Percentiles rank a stretch among this genome's conserved stretches.
These are phyloP conservation scores for Bovichtus diacanthus DNA, from an alignment of 2,797 vertebrate genomes.

Conservation along the genomic window DNA sequence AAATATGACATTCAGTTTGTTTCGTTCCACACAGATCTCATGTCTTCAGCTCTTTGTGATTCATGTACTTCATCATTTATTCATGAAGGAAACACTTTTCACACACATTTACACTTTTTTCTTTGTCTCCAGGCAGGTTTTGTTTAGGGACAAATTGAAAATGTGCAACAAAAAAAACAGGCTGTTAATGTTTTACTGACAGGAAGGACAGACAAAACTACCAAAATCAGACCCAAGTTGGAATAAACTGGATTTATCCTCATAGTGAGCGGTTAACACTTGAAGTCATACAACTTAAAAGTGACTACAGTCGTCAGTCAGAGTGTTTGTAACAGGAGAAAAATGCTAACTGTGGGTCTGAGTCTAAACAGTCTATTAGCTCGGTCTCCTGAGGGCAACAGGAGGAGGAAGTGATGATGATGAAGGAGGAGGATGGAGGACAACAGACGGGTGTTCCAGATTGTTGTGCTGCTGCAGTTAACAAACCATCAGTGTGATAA, in stretches of 20 bases:
- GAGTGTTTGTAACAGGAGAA: background rate
- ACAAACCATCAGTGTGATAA: slow-evolving; percentile 68
- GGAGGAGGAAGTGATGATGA: slow-evolving; percentile 31
- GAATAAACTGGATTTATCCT: background rate
- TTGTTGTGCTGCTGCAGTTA: slow-evolving; percentile 55
- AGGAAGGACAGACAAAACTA: background rate
- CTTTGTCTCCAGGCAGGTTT: background rate
- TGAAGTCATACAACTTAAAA: background rate
- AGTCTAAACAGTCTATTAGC: slow-evolving; percentile 62
- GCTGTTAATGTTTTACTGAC: background rate
- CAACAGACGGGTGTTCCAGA: slow-evolving; percentile 67
- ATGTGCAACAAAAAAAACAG: background rate
- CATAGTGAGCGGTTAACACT: too few species aligned
- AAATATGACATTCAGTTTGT: too few species aligned
- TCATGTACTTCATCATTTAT: too few species aligned
- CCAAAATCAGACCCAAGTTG: background rate
- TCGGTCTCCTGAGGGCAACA: slow-evolving; percentile 34
- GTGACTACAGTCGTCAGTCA: background rate
- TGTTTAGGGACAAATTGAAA: background rate
- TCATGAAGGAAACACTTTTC: too few species aligned
- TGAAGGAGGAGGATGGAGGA: slow-evolving; percentile 14
- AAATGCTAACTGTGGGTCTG: slow-evolving; percentile 12
- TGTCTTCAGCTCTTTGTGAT: background rate
- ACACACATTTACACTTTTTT: too few species aligned
- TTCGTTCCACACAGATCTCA: too few species aligned